Base-by-base conservation (phyloP, 2,113 vertebrate genomes). In the Columbina picui region DNA sequence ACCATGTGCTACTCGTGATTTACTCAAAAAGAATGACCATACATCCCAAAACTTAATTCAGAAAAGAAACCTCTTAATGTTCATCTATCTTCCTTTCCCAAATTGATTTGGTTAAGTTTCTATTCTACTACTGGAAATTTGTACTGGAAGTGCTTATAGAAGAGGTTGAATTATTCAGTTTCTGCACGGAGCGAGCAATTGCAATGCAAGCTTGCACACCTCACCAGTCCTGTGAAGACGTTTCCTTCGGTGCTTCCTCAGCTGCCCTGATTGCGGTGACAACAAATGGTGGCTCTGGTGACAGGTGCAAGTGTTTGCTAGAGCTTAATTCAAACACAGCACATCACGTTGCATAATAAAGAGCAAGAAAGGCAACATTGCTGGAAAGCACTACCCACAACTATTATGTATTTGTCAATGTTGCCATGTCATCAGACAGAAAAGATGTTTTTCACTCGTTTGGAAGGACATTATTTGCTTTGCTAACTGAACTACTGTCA, bases 381-480 rank as follows among this genome's bases (percentile, higher is more conserved):
- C 18, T 78, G 23, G n/a, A 70, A 92, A 92, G 17, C 57, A 49
- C 23, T 61, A 41, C 21, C 2, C 34, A 20, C 73, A 86, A 17
- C 10, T 65, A 6, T 59, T 26, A 4, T 27, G 4, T 36, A 52
- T 67, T 59, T 75, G 45, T n/a, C 49, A 75, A 71, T 26, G 20
- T 49, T 84, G 30, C 39, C 0, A 0, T 89, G 25, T 71, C 52
- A 89, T 73, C 69, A 79, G 36, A 68, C n/a, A 73, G 39, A 36
- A 67, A 74, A 78, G 63, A 10, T 43, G 47, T 49, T 89, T 84
- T 82, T 76, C 29, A 41, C 26, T 89, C n/a, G 57, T 79, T 87
- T 69, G 25, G 84, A 45, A 81, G 87, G 52, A 78, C 30, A 17
- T 55, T 61, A 73, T 82, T 91, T 96, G 36, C 61, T 89, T 73